Evolutionary conservation across 2,113 vertebrate species (phyloP).

Genomic region (Limanda limanda): DNA sequence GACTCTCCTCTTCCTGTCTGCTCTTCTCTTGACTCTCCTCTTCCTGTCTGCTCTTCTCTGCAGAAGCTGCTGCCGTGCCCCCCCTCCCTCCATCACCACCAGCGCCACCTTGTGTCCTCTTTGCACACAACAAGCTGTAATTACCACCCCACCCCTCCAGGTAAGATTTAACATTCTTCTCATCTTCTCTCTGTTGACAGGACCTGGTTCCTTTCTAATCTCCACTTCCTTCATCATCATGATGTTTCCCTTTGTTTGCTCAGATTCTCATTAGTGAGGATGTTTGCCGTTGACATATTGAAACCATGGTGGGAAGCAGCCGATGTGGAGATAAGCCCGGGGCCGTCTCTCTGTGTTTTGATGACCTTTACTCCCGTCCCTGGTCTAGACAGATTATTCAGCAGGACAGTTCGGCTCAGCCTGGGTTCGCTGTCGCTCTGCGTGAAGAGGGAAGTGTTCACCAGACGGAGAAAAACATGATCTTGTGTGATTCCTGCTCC

Average conservation of each 20-base stretch:
- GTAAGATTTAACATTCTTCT: conserved; percentile 28
- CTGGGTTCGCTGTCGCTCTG: background rate
- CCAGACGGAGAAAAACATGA: background rate
- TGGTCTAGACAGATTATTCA: conserved; percentile 66
- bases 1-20: conserved; percentile 27
- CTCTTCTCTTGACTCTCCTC: conserved; percentile 28
- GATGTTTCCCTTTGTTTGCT: conserved; percentile 26
- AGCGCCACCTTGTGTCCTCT: conserved; percentile 8
- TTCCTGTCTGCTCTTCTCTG: background rate
- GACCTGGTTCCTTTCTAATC: background rate
- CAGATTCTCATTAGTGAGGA: conserved; percentile 1
- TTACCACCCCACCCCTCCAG: conserved; percentile 33
- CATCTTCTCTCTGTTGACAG: background rate
- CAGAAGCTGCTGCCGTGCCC: conserved; percentile 52
- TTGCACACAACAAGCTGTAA: conserved; percentile 46
- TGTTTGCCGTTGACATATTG: too few relatives aligned
- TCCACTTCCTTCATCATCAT: too few relatives aligned
- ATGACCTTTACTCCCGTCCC: conserved; percentile 61
- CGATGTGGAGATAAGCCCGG: conserved; percentile 39
- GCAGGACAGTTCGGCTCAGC: conserved; percentile 11
- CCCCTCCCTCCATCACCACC: conserved; percentile 8
- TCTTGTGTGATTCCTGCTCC: background rate
- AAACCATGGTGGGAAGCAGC: background rate
- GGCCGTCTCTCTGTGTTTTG: conserved; percentile 40
- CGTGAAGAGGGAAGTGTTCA: background rate